Evolutionary conservation across 2,888 invertebrate species (phyloP), one percentile per base, ranked within the genome.

Genomic region (Chloroclysta siterata): DNA sequence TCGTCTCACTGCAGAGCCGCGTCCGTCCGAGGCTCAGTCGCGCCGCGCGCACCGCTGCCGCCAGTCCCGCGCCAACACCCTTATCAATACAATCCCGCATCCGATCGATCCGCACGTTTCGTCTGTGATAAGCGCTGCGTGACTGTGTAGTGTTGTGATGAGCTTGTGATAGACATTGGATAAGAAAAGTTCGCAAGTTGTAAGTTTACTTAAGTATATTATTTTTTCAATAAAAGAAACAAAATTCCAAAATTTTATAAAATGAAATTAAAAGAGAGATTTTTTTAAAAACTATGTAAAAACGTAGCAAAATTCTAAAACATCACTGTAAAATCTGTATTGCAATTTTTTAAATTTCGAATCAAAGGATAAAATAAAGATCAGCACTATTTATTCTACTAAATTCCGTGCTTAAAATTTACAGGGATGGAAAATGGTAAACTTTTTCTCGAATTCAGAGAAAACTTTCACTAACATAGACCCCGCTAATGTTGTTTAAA

Each of bases 71-170:
- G 73, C 73, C 73, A 55, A 60, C 55, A 52, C 59, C 48, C 61
- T 39, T 87, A 89, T 86, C 89, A 87, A 82, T 54, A 60, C 54
- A 55, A 50, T 47, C 52, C 84, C 85, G 85, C 81, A 80, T 81
- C 81, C 83, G 81, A 92, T 92, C 92, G 92, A 92, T 92, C 88
- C 85, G 86, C 82, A 66, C 70, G 54, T 65, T 62, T 59, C 63
- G 55, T 60, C 55, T 63, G 50, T 70, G 70, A 70, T 69, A 69
- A 70, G 64, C 64, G 77, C 72, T 76, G 68, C 79, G 85, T 88
- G 85, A 85, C 85, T 83, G 80, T 84, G 87, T 86, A 77, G 84
- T 84, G 84, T 78, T 82, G 84, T 84, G 84, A 74, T 77, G 79
- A 73, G 80, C 77, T 78, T 82, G 84, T 84, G 84, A 76, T 83